Conservation (phyloP, 2,888 invertebrate species). For the Frankliniella fusca region DNA sequence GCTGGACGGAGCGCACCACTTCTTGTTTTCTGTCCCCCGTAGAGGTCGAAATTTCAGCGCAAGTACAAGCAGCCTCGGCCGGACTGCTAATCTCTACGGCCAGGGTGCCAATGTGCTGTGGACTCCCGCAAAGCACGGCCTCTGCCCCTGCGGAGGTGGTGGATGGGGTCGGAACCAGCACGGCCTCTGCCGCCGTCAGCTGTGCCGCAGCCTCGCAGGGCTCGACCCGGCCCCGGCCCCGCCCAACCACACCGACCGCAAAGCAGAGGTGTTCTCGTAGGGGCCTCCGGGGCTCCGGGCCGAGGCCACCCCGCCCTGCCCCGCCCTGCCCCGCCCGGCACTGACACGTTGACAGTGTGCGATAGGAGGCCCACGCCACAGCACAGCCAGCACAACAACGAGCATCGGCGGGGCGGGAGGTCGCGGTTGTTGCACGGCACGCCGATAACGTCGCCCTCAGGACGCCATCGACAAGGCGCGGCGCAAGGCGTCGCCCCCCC, state of each 20-base stretch:
- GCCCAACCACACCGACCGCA: background rate
- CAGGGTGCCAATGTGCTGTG: too few relatives aligned
- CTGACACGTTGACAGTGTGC: conserved; percentile 3
- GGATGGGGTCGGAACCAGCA: background rate
- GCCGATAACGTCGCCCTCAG: background rate
- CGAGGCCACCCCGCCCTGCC: background rate
- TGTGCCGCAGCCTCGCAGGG: background rate
- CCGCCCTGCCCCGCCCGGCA: background rate
- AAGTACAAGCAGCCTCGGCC: too few relatives aligned
- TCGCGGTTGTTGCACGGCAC: too few relatives aligned
- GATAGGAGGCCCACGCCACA: background rate
- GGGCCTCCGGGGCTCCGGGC: background rate
- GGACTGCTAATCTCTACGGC: too few relatives aligned
- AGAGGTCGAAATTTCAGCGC: too few relatives aligned
- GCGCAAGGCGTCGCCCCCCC: background rate
- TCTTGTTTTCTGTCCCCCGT: background rate
- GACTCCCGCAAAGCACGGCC: too few relatives aligned
- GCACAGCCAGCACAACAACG: background rate
- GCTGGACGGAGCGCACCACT: too few relatives aligned
- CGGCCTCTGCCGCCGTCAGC: background rate
- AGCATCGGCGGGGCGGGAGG: background rate
- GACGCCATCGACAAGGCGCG: background rate
- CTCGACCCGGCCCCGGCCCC: background rate
- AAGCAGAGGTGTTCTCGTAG: background rate
- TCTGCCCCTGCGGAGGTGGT: background rate